Base-by-base conservation (phyloP, 37 sponge, comb jelly and placozoan genomes). In the Aplysina aerophoba region DNA sequence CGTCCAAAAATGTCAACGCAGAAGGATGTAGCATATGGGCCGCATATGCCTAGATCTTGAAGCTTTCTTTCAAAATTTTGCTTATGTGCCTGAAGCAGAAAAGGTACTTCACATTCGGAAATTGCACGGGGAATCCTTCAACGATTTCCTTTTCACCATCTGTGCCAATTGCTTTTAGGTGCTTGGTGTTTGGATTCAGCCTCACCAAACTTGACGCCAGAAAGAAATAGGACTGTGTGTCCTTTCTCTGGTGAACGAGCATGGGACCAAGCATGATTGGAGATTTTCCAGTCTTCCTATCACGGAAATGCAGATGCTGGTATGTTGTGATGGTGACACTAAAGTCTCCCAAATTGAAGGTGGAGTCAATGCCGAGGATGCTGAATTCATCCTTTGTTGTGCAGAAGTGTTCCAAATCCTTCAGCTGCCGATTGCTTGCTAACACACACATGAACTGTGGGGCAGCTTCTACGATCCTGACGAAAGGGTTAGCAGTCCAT, bases 11-110 rank as follows among this genome's bases (percentile, higher is more conserved):
- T 75, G 20, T 85, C 86, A 59, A 1, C 54, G 6, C 65, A 0
- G 53, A 78, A 85, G 17, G 65, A 54, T 5, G 36, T 21, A 33
- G 79, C 53, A 17, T 54, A 54, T n/a, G 24, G 0, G 0, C 21
- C 16, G 8, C 71, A 65, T 30, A 85, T 75, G 27, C 79, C 79
- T 21, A 13, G 11, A 1, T 77, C 65, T 11, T 37, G 36, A 4
- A 85, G 54, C 25, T 85, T 85, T 50, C 68, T 66, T 15, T 27
- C 14, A 14, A 85, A 25, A 61, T 85, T 85, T 39, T 65, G 21
- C 44, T 77, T 14, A 74, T 67, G 53, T 85, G 86, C 15, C 31
- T 77, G 54, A 85, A 85, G 54, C 86, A 85, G 6, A 65, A 28
- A 15, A 85, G 27, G 0, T 74, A 65, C 12, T 19, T 33, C n/a